phyloP scores from a whole-genome alignment of 2,888 invertebrate species.

The Protophormia terraenovae region DNA sequence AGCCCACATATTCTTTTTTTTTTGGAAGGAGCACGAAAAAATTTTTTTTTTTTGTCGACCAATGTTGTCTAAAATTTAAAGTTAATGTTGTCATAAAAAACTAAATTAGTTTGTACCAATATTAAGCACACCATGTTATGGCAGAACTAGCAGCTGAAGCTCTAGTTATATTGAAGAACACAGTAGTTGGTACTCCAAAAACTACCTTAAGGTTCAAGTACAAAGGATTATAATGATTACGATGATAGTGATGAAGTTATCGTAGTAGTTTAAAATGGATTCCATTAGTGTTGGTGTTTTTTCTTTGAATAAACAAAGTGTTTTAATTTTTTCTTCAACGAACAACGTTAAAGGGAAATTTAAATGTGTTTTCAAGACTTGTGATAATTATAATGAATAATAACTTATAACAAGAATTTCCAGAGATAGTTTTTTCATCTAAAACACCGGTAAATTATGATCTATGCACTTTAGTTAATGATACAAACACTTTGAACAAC shows the following conservation, averaged over 20 bases:
- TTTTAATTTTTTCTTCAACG: not conserved
- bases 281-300: not conserved
- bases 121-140: no score
- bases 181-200: constrained; percentile 1
- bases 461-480: no score
- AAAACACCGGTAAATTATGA: no score
- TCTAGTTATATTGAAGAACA: no score
- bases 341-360: not conserved
- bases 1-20: no score
- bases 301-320: not conserved
- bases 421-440: no score
- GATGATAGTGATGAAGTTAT: not conserved
- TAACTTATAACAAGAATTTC: not conserved
- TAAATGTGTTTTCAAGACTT: not conserved
- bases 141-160: not conserved
- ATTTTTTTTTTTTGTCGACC: no score
- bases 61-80: no score
- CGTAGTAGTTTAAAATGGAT: not conserved
- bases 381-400: not conserved
- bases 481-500: not conserved
- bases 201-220: not conserved
- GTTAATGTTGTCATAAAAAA: no score
- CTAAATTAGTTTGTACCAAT: no score
- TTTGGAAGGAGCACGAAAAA: no score
- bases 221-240: not conserved